phyloP scores from a whole-genome alignment of 1,140 invertebrate genomes.

The Drosophila fuyamai region DNA sequence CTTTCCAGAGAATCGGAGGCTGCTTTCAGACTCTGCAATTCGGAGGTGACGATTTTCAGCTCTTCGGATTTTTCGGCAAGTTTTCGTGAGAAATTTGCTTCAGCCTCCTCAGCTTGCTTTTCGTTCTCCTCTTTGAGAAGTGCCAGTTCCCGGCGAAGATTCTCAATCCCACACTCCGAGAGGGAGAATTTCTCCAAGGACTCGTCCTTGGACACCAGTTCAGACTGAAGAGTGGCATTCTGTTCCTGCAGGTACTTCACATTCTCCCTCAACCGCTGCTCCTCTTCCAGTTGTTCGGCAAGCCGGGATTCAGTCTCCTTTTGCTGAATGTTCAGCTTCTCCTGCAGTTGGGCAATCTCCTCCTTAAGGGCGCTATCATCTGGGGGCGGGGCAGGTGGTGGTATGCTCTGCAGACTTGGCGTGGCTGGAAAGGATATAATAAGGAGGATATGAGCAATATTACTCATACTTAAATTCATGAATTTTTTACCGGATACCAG shows the following conservation, averaged over 20 bases:
- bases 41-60: constrained; percentile 35
- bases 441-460: background rate
- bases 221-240: constrained; percentile 67
- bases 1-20: constrained; percentile 52
- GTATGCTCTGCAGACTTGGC: constrained; percentile 54
- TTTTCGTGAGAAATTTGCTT: constrained; percentile 42
- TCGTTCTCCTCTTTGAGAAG: constrained; percentile 77
- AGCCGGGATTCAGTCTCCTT: constrained; percentile 57
- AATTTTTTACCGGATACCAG: constrained; percentile 63
- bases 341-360: constrained; percentile 83
- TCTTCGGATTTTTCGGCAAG: constrained; percentile 52
- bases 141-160: constrained; percentile 64
- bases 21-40: constrained; percentile 48
- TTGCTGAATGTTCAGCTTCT: constrained; percentile 69
- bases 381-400: constrained; percentile 32
- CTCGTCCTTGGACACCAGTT: constrained; percentile 71
- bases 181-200: constrained; percentile 78
- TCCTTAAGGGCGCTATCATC: constrained; percentile 56
- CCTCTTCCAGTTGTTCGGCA: constrained; percentile 76
- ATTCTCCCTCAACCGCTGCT: constrained; percentile 81
- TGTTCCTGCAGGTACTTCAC: constrained; percentile 85
- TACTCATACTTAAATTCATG: background rate
- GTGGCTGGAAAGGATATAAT: constrained; percentile 22
- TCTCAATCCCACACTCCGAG: constrained; percentile 74
- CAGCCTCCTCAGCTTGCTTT: constrained; percentile 50